phyloP scores from a whole-genome alignment of 2,113 vertebrate genomes.

The Glaucomys volans region DNA sequence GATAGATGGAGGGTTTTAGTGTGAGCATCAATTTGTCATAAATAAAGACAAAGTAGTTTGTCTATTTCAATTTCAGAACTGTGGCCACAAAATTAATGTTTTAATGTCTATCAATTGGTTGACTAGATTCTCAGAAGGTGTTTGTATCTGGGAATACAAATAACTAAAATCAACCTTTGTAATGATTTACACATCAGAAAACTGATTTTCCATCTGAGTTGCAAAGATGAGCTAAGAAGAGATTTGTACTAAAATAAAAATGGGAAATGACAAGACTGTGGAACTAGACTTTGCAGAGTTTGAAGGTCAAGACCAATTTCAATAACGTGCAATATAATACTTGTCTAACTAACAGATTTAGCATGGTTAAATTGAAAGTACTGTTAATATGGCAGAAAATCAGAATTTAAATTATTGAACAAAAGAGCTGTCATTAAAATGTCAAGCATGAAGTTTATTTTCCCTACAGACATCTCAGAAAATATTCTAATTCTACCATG shows the following conservation, averaged over 20 bases:
- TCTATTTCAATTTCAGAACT: neutral
- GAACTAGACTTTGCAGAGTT: neutral
- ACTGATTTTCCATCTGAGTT: neutral
- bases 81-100: neutral
- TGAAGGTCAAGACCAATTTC: constrained; percentile 56
- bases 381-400: constrained; percentile 39
- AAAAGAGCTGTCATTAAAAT: constrained; percentile 58
- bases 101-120: neutral
- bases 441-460: constrained; percentile 51
- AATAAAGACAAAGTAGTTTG: neutral
- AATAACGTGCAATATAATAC: neutral
- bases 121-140: neutral
- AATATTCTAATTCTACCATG: neutral
- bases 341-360: constrained; percentile 46
- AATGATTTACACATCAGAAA: neutral
- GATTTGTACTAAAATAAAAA: neutral
- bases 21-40: neutral
- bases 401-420: constrained; percentile 65
- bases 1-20: neutral
- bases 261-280: neutral
- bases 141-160: neutral
- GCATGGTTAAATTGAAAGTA: constrained; percentile 40
- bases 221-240: neutral
- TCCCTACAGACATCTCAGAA: neutral
- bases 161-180: neutral